Evolutionary conservation across 2,797 vertebrate genomes (phyloP).

Genomic region (Percopsis omiscomaycus): DNA sequence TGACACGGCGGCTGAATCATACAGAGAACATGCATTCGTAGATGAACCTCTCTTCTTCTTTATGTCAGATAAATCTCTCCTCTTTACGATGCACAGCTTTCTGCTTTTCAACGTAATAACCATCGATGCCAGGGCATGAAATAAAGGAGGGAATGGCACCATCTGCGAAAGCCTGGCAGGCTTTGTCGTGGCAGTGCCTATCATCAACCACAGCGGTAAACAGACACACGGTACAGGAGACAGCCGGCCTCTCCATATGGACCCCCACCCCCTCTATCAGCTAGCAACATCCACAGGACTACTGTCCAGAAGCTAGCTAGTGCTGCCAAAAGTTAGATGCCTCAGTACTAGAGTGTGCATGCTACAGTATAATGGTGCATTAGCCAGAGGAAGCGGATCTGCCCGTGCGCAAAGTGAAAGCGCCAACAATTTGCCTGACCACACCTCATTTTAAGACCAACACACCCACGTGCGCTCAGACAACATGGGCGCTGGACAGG

Average conservation of each 20-base stretch:
- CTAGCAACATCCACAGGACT: not conserved
- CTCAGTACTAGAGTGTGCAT: too few species aligned
- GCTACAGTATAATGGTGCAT: too few species aligned
- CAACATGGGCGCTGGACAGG: too few species aligned
- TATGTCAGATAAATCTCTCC: too few species aligned
- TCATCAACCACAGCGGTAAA: constrained; percentile 22
- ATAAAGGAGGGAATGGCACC: constrained; percentile 40
- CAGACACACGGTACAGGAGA: constrained; percentile 5
- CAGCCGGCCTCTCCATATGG: constrained; percentile 7
- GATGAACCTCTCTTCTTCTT: too few species aligned
- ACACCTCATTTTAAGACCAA: too few species aligned
- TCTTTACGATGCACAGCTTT: not conserved
- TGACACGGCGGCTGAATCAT: not conserved
- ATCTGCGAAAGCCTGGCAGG: constrained; percentile 55
- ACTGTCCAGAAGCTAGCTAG: not conserved
- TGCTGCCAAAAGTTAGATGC: not conserved
- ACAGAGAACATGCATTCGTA: not conserved
- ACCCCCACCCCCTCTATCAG: not conserved
- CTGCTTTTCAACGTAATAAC: constrained; percentile 18
- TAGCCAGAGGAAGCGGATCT: too few species aligned
- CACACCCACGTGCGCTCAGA: too few species aligned
- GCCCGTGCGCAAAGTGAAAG: too few species aligned
- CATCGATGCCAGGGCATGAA: constrained; percentile 45
- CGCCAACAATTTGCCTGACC: too few species aligned
- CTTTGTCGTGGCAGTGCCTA: constrained; percentile 12